These are phyloP conservation scores for Spondyliosoma cantharus DNA, from an alignment of 2,797 vertebrate species.

Conservation along the genomic window DNA sequence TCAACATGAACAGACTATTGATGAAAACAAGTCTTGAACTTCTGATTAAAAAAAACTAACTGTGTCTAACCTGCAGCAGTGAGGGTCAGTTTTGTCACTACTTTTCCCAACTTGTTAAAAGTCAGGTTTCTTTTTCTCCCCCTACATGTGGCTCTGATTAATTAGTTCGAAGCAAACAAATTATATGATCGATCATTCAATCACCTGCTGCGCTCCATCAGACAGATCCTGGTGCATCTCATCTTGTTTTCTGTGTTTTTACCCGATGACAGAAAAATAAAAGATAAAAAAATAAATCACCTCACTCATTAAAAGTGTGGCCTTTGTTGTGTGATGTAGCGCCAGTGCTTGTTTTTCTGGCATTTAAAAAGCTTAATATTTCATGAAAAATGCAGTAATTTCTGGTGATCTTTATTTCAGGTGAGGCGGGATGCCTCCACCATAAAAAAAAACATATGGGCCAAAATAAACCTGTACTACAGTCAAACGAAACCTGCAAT, in stretches of 20 bases:
- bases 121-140: neutral
- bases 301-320: neutral
- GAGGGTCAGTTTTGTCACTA: neutral
- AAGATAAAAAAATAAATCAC: neutral
- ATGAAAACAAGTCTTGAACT: neutral
- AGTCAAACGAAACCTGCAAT: too few relatives aligned
- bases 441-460: neutral
- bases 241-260: neutral
- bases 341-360: neutral
- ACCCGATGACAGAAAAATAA: neutral
- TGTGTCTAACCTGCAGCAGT: neutral
- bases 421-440: neutral
- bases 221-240: conserved; percentile 2
- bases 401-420: conserved; percentile 1
- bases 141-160: neutral
- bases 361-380: neutral
- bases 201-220: conserved; percentile 3
- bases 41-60: neutral
- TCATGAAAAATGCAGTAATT: neutral
- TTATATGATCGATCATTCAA: conserved; percentile 7
- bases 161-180: neutral
- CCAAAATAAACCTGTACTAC: too few relatives aligned
- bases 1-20: neutral
- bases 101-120: conserved; percentile 4
- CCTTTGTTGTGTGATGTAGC: neutral